Percentiles rank a stretch among this genome's conserved stretches.
Conservation (phyloP, 2,113 vertebrate species). For the Oncorhynchus keta region DNA sequence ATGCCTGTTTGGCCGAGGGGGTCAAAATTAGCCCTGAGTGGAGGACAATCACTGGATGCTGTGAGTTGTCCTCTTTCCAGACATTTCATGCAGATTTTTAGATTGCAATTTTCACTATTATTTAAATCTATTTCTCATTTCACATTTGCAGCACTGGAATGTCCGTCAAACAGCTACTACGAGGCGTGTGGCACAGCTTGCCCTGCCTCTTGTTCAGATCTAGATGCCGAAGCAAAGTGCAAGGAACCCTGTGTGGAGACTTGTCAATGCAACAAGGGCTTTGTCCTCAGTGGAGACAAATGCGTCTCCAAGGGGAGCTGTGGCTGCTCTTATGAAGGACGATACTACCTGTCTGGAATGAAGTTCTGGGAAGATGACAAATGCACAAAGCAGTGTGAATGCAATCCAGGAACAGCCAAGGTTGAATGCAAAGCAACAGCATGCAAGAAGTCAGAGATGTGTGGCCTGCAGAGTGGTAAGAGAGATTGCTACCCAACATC, state of each 20-base stretch:
- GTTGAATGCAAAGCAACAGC: slow-evolving; percentile 17
- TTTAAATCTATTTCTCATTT: background rate
- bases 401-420: slow-evolving; percentile 21
- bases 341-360: slow-evolving; percentile 24
- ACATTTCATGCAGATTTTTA: no score
- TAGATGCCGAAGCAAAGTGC: slow-evolving; percentile 38
- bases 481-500: slow-evolving; percentile 32
- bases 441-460: slow-evolving; percentile 37
- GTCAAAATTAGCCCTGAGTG: slow-evolving; percentile 29
- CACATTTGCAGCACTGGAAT: slow-evolving; percentile 41
- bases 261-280: slow-evolving; percentile 60
- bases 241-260: slow-evolving; percentile 49
- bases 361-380: no score
- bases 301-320: slow-evolving; percentile 38
- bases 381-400: slow-evolving; percentile 30
- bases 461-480: slow-evolving; percentile 21
- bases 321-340: slow-evolving; percentile 42
- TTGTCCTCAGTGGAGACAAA: slow-evolving; percentile 55
- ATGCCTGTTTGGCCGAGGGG: slow-evolving; percentile 57
- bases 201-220: slow-evolving; percentile 47
- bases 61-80: slow-evolving; percentile 36
- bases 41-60: slow-evolving; percentile 35
- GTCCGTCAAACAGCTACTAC: slow-evolving; percentile 60
- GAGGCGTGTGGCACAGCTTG: slow-evolving; percentile 60
- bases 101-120: no score